Evolutionary conservation across 2,888 invertebrate genomes (phyloP).

Genomic region (Eristalinus aeneus): DNA sequence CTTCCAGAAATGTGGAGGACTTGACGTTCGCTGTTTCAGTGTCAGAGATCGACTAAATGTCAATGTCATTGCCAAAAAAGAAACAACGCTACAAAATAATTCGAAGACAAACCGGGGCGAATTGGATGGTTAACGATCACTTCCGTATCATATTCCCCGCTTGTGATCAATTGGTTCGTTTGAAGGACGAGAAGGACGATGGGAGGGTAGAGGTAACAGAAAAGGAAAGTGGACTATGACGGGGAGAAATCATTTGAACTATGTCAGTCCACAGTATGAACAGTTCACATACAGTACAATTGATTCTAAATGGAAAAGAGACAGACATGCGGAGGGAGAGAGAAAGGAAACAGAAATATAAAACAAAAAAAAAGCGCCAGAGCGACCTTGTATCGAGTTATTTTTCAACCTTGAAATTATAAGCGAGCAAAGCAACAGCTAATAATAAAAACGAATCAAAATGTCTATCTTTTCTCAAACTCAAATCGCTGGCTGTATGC

Average conservation of each 20-base stretch:
- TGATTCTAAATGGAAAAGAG: not conserved
- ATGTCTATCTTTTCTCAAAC: constrained; percentile 22
- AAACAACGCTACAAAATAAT: no score
- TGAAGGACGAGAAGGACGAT: no score
- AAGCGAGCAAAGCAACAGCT: constrained; percentile 72
- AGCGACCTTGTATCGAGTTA: constrained; percentile 80
- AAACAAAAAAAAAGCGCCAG: constrained; percentile 58
- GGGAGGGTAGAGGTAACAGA: not conserved
- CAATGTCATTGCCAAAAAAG: constrained; percentile 43
- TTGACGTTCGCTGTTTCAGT: no score
- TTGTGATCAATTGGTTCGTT: no score
- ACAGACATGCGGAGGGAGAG: not conserved
- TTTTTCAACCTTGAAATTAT: constrained; percentile 80
- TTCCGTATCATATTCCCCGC: constrained; percentile 52
- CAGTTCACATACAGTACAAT: not conserved
- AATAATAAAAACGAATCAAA: constrained; percentile 68
- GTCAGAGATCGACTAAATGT: constrained; percentile 24
- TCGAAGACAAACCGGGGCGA: constrained; percentile 10
- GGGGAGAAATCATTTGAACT: constrained; percentile 34
- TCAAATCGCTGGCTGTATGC: not conserved
- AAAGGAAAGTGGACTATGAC: not conserved
- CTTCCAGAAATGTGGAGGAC: not conserved
- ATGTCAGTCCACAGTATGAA: constrained; percentile 42
- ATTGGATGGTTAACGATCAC: constrained; percentile 15
- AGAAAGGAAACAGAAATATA: constrained; percentile 28